Base-by-base conservation (phyloP, 2,888 invertebrate genomes). In the Ormyrus rosae region DNA sequence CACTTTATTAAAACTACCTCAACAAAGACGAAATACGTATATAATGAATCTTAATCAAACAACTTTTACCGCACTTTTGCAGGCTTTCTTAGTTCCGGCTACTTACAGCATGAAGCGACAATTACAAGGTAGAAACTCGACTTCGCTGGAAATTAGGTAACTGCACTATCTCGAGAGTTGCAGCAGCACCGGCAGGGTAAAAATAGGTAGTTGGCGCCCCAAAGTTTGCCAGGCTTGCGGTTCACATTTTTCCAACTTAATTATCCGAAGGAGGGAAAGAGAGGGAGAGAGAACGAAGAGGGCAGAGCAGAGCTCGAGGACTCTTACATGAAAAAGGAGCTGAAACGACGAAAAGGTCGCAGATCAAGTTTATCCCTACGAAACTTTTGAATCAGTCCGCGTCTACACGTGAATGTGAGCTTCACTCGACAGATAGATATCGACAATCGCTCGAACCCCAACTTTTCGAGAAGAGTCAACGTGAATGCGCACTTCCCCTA, bases 191-290 rank as follows among this genome's bases (percentile, higher is more conserved):
- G 34, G 34, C 34, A 34, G 34, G 34, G 34, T 34, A 34, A 7
- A 64, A 55, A 13, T 64, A 78, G 58, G 73, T 69, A 79, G 69
- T 79, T 64, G 55, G 61, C 53, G 51, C 67, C 61, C 60, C 48
- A 68, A 72, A 71, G 72, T 77, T 77, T 77, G 56, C 60, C 55
- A 58, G 65, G 83, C 83, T 72, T 78, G 81, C 80, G 73, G 84
- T 83, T 84, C 85, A 84, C 86, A 87, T 88, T 88, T 88, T 88
- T 86, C 85, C 85, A 88, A 88, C 86, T 88, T 88, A 87, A 88
- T 88, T 88, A 88, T 88, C 85, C 83, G 84, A 83, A 86, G 67
- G 19, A 71, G 80, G 84, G 82, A 34, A 65, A 61, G 82, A 63
- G 65, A 64, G 19, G 10, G 58, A 45, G 34, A 34, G 3, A 13